Base-by-base conservation (phyloP, 1,140 invertebrate species). In the Manduca sexta region DNA sequence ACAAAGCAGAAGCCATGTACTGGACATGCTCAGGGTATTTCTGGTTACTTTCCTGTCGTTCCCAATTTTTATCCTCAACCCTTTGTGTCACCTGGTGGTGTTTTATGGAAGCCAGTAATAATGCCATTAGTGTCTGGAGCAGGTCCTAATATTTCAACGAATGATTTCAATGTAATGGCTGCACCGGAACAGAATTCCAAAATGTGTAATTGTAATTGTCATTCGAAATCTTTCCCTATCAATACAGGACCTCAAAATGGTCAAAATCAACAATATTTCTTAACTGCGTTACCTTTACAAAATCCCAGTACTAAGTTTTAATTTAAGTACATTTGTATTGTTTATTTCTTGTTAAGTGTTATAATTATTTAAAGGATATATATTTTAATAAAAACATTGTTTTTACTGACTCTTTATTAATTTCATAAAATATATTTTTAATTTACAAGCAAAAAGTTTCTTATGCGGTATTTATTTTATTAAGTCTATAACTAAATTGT, bases 151-250 rank as follows among this genome's bases (percentile, higher is more conserved):
- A 16, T 56, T 26, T 12, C 42, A 15, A 12, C 49, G 2, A 26
- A 46, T 26, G 33, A 56, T 4, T 7, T 30, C n/a, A n/a, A n/a
- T 16, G 38, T 30, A 26, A 52, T 43, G 26, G 13, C 48, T 10
- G 39, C 34, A 12, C 16, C 7, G 13, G 13, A 35, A 51, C 39
- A 58, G 31, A 39, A 11, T 37, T 40, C 13, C 21, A 15, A 57
- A 54, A 52, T 48, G 30, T 78, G 74, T 49, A 60, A 45, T 11
- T 79, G 75, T 48, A 56, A 71, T 48, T 74, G 67, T 52, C 62
- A 72, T 45, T 14, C 43, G 4, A 56, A 53, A 35, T 1, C 11
- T 7, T 3, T 7, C 21, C 30, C 42, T 29, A 10, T 35, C 2
- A 35, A 41, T 0, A 29, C 29, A 14, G 17, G 11, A 11, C 26